phyloP scores from a whole-genome alignment of 1,140 invertebrate species.

The Drosophila jambulina region DNA sequence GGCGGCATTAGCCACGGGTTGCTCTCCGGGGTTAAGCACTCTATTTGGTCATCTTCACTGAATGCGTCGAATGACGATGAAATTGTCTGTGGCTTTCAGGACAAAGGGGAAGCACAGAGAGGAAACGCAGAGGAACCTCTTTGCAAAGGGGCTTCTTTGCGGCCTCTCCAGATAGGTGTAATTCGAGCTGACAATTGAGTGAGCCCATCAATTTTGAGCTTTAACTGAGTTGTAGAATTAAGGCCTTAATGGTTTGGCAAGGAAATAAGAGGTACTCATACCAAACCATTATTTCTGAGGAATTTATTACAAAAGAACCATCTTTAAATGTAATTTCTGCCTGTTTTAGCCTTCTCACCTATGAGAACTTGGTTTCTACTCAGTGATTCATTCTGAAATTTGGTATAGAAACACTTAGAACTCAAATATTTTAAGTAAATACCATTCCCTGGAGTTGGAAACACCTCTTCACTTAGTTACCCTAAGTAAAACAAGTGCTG shows the following conservation, averaged over 20 bases:
- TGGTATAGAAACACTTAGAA: not conserved
- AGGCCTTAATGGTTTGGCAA: conserved; percentile 2
- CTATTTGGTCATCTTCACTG: conserved; percentile 56
- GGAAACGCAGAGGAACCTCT: not conserved
- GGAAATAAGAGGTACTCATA: not conserved
- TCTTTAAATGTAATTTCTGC: not conserved
- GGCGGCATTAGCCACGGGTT: conserved; percentile 62
- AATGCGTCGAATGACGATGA: conserved; percentile 27
- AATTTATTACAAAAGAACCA: not conserved
- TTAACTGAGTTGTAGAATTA: conserved; percentile 27
- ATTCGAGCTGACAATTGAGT: conserved; percentile 48
- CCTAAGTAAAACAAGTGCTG: conserved; percentile 8
- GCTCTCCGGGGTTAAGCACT: conserved; percentile 66
- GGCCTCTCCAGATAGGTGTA: conserved; percentile 9
- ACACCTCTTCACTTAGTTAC: conserved; percentile 1
- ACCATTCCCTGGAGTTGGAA: not conserved
- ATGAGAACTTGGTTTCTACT: not conserved
- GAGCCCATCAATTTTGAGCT: conserved; percentile 29
- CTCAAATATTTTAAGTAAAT: not conserved
- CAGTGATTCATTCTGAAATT: not conserved
- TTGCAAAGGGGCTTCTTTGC: not conserved
- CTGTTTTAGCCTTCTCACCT: not conserved
- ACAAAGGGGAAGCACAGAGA: not conserved
- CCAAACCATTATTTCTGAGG: not conserved
- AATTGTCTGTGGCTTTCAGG: conserved; percentile 26